These are phyloP conservation scores for Pseudochirops corinnae DNA, from an alignment of 2,797 vertebrate genomes.

Conservation along the genomic window DNA sequence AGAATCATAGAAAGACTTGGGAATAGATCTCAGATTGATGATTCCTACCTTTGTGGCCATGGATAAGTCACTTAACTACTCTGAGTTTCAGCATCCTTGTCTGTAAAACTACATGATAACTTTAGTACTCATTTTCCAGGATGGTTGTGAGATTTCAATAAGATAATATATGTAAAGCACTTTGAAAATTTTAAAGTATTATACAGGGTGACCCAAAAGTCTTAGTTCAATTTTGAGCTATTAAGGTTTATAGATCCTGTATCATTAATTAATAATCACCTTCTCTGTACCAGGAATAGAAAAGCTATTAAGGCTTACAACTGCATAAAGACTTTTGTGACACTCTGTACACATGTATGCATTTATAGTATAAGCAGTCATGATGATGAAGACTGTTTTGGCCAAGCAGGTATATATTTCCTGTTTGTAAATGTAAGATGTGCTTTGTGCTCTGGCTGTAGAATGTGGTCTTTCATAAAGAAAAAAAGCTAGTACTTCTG, in stretches of 20 bases:
- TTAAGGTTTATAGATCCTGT: not conserved
- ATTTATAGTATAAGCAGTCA: slow-evolving; percentile 9
- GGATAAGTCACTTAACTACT: not conserved
- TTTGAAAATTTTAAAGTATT: not conserved
- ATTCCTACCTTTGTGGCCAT: not conserved
- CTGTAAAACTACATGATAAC: not conserved
- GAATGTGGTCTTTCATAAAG: slow-evolving; percentile 56
- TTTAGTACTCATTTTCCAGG: not conserved
- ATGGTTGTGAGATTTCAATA: not conserved
- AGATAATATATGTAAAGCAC: not conserved
- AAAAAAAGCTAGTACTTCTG: slow-evolving; percentile 43
- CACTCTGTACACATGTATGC: not conserved
- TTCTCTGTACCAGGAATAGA: not conserved
- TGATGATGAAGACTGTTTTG: slow-evolving; percentile 38
- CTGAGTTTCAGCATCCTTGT: not conserved
- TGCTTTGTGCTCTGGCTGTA: slow-evolving; percentile 53
- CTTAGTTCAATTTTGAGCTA: not conserved
- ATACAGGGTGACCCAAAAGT: not conserved
- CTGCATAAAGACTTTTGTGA: not conserved
- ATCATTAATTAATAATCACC: not conserved
- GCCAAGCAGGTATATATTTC: not conserved
- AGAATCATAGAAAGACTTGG: not conserved
- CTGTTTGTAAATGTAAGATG: slow-evolving; percentile 22
- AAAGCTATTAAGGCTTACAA: not conserved
- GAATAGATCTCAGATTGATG: not conserved